phyloP scores from a whole-genome alignment of 2,888 invertebrate species.

The Thecocarcelia acutangulata region DNA sequence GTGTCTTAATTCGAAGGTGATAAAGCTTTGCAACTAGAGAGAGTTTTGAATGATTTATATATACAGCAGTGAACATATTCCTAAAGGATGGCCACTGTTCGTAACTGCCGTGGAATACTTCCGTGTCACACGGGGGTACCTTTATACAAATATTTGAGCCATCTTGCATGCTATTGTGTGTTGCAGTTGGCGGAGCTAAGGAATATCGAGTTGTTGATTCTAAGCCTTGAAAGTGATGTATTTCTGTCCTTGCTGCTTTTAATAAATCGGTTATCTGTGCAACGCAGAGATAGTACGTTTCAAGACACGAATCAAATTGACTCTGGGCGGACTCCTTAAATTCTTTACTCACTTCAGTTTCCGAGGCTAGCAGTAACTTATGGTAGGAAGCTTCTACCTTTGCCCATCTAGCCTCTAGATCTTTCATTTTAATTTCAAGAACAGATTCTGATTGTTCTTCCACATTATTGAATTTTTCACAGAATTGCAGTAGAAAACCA shows the following conservation, averaged over 20 bases:
- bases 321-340: neutral
- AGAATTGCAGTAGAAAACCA: neutral
- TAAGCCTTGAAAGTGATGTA: neutral
- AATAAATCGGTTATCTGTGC: neutral
- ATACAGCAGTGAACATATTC: no score
- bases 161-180: no score
- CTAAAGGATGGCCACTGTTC: no score
- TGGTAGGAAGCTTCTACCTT: neutral
- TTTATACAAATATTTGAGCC: neutral
- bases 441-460: neutral
- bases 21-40: neutral
- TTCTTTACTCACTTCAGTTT: neutral
- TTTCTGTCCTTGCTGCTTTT: neutral
- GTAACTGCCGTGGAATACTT: no score
- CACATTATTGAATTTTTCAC: neutral
- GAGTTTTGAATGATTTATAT: neutral
- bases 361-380: neutral
- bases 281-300: neutral
- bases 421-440: neutral
- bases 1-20: conserved; percentile 1
- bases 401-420: neutral
- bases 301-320: neutral
- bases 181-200: neutral
- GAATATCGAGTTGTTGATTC: neutral
- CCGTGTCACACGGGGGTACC: no score